Conservation (phyloP, 2,113 vertebrate species). For the Carassius gibelio region DNA sequence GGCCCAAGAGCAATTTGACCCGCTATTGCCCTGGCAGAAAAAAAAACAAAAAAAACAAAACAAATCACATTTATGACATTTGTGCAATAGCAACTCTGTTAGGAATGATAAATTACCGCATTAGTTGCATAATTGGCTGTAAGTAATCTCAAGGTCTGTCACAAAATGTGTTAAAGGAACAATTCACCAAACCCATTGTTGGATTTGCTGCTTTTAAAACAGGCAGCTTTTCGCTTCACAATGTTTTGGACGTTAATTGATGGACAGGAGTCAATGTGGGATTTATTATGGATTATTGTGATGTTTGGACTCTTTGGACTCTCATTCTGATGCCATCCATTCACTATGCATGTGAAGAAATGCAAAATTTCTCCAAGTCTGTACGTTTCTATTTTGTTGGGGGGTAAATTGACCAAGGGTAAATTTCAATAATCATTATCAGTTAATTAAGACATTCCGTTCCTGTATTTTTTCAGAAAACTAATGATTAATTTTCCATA, state of each 20-base stretch:
- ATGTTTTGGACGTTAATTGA: too few species aligned
- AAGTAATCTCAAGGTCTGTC: too few species aligned
- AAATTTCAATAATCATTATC: neutral
- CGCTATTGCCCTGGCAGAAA: neutral
- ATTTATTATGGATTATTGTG: neutral
- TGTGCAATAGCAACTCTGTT: neutral
- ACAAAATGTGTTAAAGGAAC: neutral
- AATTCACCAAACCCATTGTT: too few species aligned
- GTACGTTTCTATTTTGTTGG: too few species aligned
- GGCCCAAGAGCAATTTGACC: neutral
- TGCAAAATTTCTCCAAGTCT: too few species aligned
- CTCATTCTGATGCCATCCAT: too few species aligned
- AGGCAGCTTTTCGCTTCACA: too few species aligned
- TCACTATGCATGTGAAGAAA: too few species aligned
- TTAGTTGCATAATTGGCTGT: neutral
- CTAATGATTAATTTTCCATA: slow-evolving; percentile 10
- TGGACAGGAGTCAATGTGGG: too few species aligned
- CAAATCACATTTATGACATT: neutral
- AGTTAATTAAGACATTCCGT: neutral
- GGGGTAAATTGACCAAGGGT: neutral
- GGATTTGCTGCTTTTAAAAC: too few species aligned
- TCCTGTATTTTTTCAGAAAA: neutral
- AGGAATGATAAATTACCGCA: neutral
- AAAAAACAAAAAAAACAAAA: too few species aligned
- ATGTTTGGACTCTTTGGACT: too few species aligned